Base-by-base conservation (phyloP, 2,888 invertebrate species). In the Amblyjoppa fuscipennis region DNA sequence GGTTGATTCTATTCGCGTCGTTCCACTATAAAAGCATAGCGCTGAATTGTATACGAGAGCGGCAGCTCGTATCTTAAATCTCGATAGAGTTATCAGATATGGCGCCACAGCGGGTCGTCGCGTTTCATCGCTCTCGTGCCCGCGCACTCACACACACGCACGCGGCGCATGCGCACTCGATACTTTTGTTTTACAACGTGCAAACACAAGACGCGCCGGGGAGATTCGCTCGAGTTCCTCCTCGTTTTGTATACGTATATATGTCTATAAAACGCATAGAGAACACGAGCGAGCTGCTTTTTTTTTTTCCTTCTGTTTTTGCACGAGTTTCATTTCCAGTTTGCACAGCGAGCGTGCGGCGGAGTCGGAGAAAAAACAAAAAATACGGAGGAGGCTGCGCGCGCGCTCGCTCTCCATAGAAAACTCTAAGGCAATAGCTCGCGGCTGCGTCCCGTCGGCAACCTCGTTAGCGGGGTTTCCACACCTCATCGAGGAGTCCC, bases 81-180 rank as follows among this genome's bases (percentile, higher is more conserved):
- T 79, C 66, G 85, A 85, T 85, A 83, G 76, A 83, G 82, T 85
- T 85, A 85, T 85, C 85, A 85, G 85, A 83, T 85, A 85, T 80
- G 85, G 82, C 83, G 85, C 82, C 83, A 77, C 38, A 70, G 80
- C 73, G 51, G 56, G 28, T 85, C 83, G 82, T 73, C 75, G 78
- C 79, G 73, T 80, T 85, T 85, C 71, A 69, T 83, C 71, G 64
- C 82, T 45, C 79, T 66, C 75, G 49, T 38, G 64, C 70, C 4
- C 66, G 56, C 41, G 16, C 64, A 71, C 68, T 34, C 71, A 4
- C 20, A 31, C 51, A 16, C 25, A 71, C 70, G 6, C 34, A 6
- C 34, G 41, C 41, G 9, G 34, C 34, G 41, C 41, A 41, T 41
- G 11, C 41, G 41, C 41, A 11, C 5, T 41, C 5, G 41, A 41